A percentile compares a stretch with the other conserved stretches of the same genome.
Conservation (phyloP, 1,140 invertebrate genomes). For the Aethina tumida region DNA sequence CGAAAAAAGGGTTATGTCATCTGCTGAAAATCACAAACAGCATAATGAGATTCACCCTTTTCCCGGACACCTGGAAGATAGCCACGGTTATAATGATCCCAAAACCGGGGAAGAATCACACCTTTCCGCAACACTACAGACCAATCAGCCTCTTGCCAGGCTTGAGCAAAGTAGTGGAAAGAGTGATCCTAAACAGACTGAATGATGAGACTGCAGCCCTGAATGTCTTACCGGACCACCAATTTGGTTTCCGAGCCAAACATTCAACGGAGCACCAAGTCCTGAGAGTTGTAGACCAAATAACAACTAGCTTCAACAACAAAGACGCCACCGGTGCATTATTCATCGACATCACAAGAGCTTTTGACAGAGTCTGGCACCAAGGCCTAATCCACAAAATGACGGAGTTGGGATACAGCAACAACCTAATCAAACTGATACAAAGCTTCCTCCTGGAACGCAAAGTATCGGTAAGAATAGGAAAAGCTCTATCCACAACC, state of each 20-base stretch:
- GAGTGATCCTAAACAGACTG: slow-evolving; percentile 6
- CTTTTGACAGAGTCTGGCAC: slow-evolving; percentile 30
- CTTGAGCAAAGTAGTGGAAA: slow-evolving; percentile 29
- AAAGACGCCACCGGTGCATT: slow-evolving; percentile 19
- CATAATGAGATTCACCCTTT: slow-evolving; percentile 12
- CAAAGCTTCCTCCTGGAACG: slow-evolving; percentile 18
- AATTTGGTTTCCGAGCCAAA: slow-evolving; percentile 33
- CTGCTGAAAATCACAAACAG: slow-evolving; percentile 16
- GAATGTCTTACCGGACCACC: slow-evolving; percentile 7
- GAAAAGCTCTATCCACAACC: slow-evolving; percentile 8
- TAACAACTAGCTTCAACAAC: slow-evolving; percentile 28
- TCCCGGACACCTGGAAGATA: slow-evolving; percentile 19
- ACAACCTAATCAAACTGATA: slow-evolving; percentile 14
- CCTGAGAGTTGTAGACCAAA: slow-evolving; percentile 26
- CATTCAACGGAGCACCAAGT: slow-evolving; percentile 32
- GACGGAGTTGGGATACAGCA: slow-evolving; percentile 8
- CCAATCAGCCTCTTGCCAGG: slow-evolving; percentile 29
- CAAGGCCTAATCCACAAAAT: slow-evolving; percentile 24
- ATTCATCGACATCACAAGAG: slow-evolving; percentile 25
- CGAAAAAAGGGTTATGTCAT: slow-evolving; percentile 9
- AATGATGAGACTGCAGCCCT: no score
- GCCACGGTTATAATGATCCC: slow-evolving; percentile 15
- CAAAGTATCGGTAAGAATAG: slow-evolving; percentile 14
- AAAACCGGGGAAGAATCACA: slow-evolving; percentile 18
- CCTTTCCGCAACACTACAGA: slow-evolving; percentile 22